A percentile compares a stretch with the other conserved stretches of the same genome.
Conservation (phyloP, 2,888 invertebrate species). For the Falcaria lacertinaria region DNA sequence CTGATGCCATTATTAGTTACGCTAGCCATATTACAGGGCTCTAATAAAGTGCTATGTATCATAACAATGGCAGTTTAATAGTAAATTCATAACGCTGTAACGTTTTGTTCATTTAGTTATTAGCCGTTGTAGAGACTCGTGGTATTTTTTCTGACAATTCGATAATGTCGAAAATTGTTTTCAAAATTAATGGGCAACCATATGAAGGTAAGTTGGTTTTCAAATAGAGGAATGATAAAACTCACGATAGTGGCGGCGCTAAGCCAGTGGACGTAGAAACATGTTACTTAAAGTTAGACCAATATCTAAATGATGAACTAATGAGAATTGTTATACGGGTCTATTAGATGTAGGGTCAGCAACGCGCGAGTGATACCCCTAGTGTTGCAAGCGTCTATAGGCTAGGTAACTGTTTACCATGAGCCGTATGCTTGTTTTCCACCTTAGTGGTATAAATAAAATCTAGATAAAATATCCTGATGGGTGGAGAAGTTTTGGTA, state of each 20-base stretch:
- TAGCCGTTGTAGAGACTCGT: background rate
- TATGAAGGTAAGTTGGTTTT: slow-evolving; percentile 27
- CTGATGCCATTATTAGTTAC: background rate
- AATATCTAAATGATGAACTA: no score
- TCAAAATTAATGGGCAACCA: slow-evolving; percentile 35
- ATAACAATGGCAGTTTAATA: background rate
- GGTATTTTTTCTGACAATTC: background rate
- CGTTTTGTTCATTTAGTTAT: background rate
- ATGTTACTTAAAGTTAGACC: no score
- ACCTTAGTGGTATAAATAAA: no score
- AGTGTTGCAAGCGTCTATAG: no score
- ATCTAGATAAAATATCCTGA: no score
- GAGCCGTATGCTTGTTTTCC: no score
- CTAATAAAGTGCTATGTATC: background rate
- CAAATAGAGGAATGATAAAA: background rate
- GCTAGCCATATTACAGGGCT: background rate
- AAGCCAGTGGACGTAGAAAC: background rate
- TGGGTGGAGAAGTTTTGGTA: no score
- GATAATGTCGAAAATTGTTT: slow-evolving; percentile 26
- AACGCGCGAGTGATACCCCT: no score
- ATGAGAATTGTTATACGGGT: no score
- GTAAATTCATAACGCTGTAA: background rate
- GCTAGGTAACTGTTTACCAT: no score
- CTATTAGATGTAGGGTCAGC: no score
- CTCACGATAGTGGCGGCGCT: no score